These are phyloP conservation scores for Rhea pennata DNA, from an alignment of 2,113 vertebrate species.

Conservation along the genomic window DNA sequence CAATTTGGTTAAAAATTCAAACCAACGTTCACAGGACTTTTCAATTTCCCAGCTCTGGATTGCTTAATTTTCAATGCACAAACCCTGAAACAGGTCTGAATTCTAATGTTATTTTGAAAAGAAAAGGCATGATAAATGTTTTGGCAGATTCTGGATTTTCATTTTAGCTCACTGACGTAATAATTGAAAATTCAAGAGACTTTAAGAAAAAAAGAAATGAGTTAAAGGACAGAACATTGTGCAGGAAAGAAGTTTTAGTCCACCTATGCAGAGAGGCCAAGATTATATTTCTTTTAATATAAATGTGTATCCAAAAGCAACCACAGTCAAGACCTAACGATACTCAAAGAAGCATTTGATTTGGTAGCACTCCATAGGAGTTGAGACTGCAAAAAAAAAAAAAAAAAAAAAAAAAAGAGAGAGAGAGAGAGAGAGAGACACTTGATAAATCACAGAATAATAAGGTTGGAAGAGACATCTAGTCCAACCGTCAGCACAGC, in stretches of 20 bases:
- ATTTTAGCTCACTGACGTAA: constrained; percentile 30
- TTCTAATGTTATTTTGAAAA: constrained; percentile 51
- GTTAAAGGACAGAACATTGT: background rate
- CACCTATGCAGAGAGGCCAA: background rate
- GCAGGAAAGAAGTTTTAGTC: background rate
- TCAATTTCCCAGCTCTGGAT: constrained; percentile 41
- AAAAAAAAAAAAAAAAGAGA: too few relatives aligned
- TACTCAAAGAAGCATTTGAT: background rate
- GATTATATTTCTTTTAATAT: background rate
- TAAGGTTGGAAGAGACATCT: too few relatives aligned
- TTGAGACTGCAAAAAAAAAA: background rate
- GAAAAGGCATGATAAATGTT: constrained; percentile 59
- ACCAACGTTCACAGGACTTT: constrained; percentile 36
- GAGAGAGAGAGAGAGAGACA: too few relatives aligned
- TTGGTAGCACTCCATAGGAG: background rate
- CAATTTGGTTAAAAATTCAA: constrained; percentile 67
- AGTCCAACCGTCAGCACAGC: too few relatives aligned
- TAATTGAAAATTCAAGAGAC: constrained; percentile 38
- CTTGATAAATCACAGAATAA: too few relatives aligned
- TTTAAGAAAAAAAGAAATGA: background rate
- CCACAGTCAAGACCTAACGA: background rate
- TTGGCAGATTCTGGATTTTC: constrained; percentile 49
- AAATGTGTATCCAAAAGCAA: background rate
- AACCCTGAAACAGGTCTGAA: constrained; percentile 18
- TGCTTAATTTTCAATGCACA: constrained; percentile 1